Base-by-base conservation (phyloP, 1,140 invertebrate genomes). In the Hyles euphorbiae region DNA sequence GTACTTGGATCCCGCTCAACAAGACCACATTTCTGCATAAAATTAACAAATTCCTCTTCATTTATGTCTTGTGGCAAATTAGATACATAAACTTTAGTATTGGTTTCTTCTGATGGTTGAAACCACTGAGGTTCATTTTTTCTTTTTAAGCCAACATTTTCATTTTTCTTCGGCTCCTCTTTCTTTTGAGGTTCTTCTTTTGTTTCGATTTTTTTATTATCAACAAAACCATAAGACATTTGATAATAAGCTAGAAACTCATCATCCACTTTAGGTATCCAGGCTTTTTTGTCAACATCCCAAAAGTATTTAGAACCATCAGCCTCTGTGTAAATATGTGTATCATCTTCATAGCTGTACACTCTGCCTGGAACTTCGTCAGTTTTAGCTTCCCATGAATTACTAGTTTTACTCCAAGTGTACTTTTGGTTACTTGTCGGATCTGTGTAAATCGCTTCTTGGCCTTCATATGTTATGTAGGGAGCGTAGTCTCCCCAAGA, bases 221-320 rank as follows among this genome's bases (percentile, higher is more conserved):
- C 91, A 62, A 91, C 89, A 83, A 96, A 96, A 5, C 97, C 98
- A 90, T 99, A 99, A 81, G 92, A 97, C 92, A 99, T 94, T 89
- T 99, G 97, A 90, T 99, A 99, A 54, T 91, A 91, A 1, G 98
- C 98, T 85, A 99, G 93, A 77, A 99, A 99, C 69, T 99, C 97
- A 76, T 98, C 97, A 91, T 99, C 96, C 59, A 99, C 93, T 92
- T 98, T 98, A 22, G 98, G 98, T 91, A 99, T 97, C 96, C 97
- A 99, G 5, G 97, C 97, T 72, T 93, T 94, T 83, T 96, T 98
- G 43, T 93, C 91, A 53, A 90, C 90, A 89, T 99, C 97, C 97
- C 96, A 99, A 78, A 98, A 94, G 85, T 94, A 98, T 56, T 94
- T 93, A 6, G 94, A 94, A 3, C 97, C 97, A 92, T 99, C 97